These are phyloP conservation scores for Camponotus pennsylvanicus DNA, from an alignment of 1,140 invertebrate genomes.

Conservation along the genomic window DNA sequence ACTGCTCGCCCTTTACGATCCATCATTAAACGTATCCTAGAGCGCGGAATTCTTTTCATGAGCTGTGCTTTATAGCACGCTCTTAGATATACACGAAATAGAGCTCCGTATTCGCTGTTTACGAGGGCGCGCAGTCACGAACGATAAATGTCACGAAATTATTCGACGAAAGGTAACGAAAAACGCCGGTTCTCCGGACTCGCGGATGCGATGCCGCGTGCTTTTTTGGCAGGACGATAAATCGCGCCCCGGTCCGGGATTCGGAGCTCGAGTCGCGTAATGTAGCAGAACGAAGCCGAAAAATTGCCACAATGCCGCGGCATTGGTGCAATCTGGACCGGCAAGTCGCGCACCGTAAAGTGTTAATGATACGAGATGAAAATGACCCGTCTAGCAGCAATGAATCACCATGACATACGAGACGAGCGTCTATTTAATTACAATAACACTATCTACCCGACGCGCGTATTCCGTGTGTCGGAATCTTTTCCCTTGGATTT, in stretches of 20 bases:
- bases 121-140: slow-evolving; percentile 20
- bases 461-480: not conserved
- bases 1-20: slow-evolving; percentile 29
- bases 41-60: slow-evolving; percentile 28
- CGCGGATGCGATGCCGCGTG: not conserved
- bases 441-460: slow-evolving; percentile 24
- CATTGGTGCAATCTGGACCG: slow-evolving; percentile 14
- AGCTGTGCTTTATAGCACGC: not conserved
- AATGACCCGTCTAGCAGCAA: slow-evolving; percentile 50
- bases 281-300: slow-evolving; percentile 68
- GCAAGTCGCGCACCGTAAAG: slow-evolving; percentile 42
- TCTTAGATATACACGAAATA: slow-evolving; percentile 11
- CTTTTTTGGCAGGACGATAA: slow-evolving; percentile 51
- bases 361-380: slow-evolving; percentile 70
- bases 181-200: not conserved
- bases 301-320: slow-evolving; percentile 52
- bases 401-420: slow-evolving; percentile 59
- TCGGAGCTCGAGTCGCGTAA: slow-evolving; percentile 43
- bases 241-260: slow-evolving; percentile 16
- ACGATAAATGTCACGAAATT: slow-evolving; percentile 45
- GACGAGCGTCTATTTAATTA: slow-evolving; percentile 60
- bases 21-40: slow-evolving; percentile 37
- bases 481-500: slow-evolving; percentile 65
- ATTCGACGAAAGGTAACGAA: slow-evolving; percentile 29
- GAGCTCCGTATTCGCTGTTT: slow-evolving; percentile 4